Evolutionary conservation across 2,888 invertebrate species (phyloP).

Genomic region (Xylota sylvarum): DNA sequence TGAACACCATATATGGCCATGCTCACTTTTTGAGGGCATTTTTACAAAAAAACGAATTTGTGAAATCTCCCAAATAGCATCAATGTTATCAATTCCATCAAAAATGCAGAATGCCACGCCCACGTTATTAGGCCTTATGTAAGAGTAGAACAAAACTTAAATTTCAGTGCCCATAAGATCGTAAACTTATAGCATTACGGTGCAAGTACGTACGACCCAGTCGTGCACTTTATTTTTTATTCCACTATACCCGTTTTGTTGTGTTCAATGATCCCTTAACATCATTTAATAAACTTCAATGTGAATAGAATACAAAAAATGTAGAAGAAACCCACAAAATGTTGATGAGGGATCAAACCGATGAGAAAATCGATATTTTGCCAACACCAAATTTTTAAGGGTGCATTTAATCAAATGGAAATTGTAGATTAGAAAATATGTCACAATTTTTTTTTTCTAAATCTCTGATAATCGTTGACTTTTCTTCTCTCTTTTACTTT

Average conservation of each 20-base stretch:
- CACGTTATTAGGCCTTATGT: too few relatives aligned
- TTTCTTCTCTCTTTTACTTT: not conserved
- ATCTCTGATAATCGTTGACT: not conserved
- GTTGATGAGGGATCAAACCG: not conserved
- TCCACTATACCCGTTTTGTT: not conserved
- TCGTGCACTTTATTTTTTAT: too few relatives aligned
- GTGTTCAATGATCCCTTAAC: not conserved
- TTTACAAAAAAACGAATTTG: too few relatives aligned
- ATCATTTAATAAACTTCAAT: conserved; percentile 6
- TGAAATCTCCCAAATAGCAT: too few relatives aligned
- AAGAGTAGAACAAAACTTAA: too few relatives aligned
- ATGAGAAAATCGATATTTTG: conserved; percentile 2
- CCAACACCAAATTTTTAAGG: not conserved
- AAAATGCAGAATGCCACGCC: too few relatives aligned
- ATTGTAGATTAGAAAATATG: conserved; percentile 18
- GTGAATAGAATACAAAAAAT: not conserved
- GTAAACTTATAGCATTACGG: too few relatives aligned
- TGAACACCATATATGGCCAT: too few relatives aligned
- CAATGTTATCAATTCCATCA: too few relatives aligned
- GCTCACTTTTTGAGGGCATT: too few relatives aligned
- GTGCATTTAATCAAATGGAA: conserved; percentile 4
- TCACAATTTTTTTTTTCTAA: not conserved
- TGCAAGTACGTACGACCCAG: too few relatives aligned
- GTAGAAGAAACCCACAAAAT: not conserved
- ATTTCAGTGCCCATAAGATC: too few relatives aligned